Percentiles rank a stretch among this genome's conserved stretches.
phyloP scores from a whole-genome alignment of 2,113 vertebrate species.

The Drymodes brunneopygia region DNA sequence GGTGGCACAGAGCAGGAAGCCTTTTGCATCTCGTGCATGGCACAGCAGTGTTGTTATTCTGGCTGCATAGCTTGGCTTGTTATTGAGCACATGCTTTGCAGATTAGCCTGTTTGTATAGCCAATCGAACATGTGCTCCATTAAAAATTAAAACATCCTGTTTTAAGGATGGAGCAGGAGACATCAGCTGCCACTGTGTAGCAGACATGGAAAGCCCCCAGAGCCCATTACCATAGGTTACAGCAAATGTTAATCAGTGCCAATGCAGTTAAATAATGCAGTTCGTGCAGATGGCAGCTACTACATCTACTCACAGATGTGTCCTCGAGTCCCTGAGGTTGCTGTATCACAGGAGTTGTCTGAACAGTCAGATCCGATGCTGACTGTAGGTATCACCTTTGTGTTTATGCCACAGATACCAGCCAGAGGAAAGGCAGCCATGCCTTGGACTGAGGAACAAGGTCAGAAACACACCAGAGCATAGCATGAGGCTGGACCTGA shows the following conservation, averaged over 20 bases:
- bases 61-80: constrained; percentile 74
- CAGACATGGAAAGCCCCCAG: constrained; percentile 81
- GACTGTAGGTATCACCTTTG: constrained; percentile 69
- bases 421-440: background rate
- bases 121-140: constrained; percentile 89
- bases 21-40: constrained; percentile 27
- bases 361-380: constrained; percentile 71
- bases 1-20: constrained; percentile 6
- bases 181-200: constrained; percentile 81
- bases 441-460: background rate
- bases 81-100: constrained; percentile 87
- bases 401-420: constrained; percentile 20
- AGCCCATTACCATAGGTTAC: constrained; percentile 88
- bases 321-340: constrained; percentile 75
- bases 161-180: constrained; percentile 82
- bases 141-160: constrained; percentile 89
- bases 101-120: constrained; percentile 90
- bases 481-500: background rate
- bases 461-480: background rate
- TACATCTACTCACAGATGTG: constrained; percentile 80
- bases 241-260: constrained; percentile 87
- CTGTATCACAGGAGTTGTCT: constrained; percentile 76
- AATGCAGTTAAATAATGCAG: constrained; percentile 88
- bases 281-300: constrained; percentile 82
- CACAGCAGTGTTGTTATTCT: constrained; percentile 74